Evolutionary conservation across 1,140 invertebrate species (phyloP), one percentile per base, ranked within the genome.

Genomic region (Babylonia areolata): DNA sequence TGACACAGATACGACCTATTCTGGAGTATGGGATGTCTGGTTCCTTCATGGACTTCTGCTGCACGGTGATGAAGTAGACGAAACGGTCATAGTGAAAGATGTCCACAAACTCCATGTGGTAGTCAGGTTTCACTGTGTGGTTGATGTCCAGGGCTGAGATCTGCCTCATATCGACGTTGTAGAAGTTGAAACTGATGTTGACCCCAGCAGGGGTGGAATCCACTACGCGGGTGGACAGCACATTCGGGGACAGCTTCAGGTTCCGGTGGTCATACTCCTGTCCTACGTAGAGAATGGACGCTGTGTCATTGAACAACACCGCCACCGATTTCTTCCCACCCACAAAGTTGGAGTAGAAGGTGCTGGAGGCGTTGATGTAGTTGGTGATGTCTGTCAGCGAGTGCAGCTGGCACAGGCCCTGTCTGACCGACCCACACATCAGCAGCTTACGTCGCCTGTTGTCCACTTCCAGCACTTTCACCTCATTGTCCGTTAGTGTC

Each of bases 31-130:
- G 71, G 0, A 23, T 35, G 39, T 84, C 79, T 3, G 37, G 28
- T 28, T 42, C 3, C 17, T 39, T 0, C 31, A 87, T n/a, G 51
- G 80, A 69, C 37, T 88, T 82, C 39, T 88, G 88, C 39, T 90
- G 90, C 23, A 88, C 82, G 20, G 88, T 88, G 0, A 90, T 46
- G 87, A 88, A 88, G 51, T 88, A 90, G 20, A 87, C 77, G 75
- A 85, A 87, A 5, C 84, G 77, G 9, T 86, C 73, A 73, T 87
- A 39, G 46, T 89, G 82, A 77, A 90, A 89, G 3, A 84, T 85
- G 54, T 88, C 85, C 20, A 90, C 81, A 87, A 87, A 90, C 71
- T 86, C 85, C 73, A 87, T 81, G n/a, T 73, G 75, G 64, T 85
- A 90, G 20, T 46, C 86, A 3, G 85, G 0, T 84, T 89, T 86